These are phyloP conservation scores for Capromys pilorides DNA, from an alignment of 2,797 vertebrate species.

Conservation along the genomic window DNA sequence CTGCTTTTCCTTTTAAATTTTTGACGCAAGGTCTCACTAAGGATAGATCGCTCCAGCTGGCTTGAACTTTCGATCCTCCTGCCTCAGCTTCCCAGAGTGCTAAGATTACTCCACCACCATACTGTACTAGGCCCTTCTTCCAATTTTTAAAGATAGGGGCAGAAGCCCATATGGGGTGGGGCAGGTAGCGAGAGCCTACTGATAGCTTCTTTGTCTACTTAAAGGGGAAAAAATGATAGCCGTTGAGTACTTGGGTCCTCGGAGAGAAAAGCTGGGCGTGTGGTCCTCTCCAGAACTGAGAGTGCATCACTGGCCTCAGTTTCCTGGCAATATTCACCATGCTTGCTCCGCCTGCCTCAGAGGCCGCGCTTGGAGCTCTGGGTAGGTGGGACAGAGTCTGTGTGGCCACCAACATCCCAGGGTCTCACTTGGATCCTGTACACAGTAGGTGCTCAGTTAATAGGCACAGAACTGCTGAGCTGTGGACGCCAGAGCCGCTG, in stretches of 20 bases:
- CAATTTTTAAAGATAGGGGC: not conserved
- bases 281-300: too few relatives aligned
- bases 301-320: not conserved
- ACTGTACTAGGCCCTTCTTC: not conserved
- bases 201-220: not conserved
- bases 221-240: not conserved
- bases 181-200: not conserved
- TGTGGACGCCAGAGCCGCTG: not conserved
- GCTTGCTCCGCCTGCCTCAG: not conserved
- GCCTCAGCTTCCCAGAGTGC: not conserved
- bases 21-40: not conserved
- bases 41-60: not conserved
- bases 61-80: not conserved
- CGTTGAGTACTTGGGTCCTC: not conserved
- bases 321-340: not conserved
- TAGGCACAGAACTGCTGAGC: not conserved
- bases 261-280: constrained; percentile 35
- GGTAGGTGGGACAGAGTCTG: not conserved
- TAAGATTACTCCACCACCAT: not conserved
- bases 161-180: not conserved
- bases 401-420: too few relatives aligned
- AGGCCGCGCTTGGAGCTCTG: not conserved
- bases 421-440: not conserved
- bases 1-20: not conserved
- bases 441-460: not conserved